Evolutionary conservation across 2,113 vertebrate species (phyloP).

Genomic region (Phylloscopus whistleri): DNA sequence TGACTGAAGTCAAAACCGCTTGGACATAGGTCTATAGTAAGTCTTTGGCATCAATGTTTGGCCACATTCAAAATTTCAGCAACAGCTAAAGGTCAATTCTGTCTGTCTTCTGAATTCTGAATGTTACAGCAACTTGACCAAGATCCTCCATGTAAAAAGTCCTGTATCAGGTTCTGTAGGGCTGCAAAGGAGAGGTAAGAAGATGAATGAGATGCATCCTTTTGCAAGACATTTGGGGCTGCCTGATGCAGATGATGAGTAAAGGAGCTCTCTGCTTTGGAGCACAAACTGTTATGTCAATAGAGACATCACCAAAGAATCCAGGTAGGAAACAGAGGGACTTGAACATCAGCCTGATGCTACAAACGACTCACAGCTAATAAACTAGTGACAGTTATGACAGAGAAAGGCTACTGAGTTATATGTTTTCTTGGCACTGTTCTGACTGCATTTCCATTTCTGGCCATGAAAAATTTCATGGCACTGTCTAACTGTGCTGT

Average conservation of each 20-base stretch:
- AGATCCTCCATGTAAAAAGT: neutral
- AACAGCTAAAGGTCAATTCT: neutral
- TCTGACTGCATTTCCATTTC: neutral
- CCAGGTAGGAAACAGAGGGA: neutral
- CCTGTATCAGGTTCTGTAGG: neutral
- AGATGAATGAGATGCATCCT: neutral
- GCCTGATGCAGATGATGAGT: neutral
- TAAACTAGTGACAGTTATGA: neutral
- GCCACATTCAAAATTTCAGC: neutral
- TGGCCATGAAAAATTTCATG: neutral
- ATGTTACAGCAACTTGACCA: neutral
- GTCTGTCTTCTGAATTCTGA: neutral
- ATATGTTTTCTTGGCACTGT: neutral
- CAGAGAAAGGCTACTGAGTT: neutral
- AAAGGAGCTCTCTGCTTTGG: neutral
- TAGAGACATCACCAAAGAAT: neutral
- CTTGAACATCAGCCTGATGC: neutral
- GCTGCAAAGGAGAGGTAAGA: neutral
- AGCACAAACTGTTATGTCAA: neutral
- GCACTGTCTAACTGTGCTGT: neutral
- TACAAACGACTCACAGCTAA: neutral
- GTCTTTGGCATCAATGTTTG: neutral
- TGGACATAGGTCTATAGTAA: neutral
- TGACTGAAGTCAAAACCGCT: neutral
- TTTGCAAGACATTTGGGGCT: neutral